Conservation (phyloP, 2,113 vertebrate genomes). For the Poicephalus gulielmi region DNA sequence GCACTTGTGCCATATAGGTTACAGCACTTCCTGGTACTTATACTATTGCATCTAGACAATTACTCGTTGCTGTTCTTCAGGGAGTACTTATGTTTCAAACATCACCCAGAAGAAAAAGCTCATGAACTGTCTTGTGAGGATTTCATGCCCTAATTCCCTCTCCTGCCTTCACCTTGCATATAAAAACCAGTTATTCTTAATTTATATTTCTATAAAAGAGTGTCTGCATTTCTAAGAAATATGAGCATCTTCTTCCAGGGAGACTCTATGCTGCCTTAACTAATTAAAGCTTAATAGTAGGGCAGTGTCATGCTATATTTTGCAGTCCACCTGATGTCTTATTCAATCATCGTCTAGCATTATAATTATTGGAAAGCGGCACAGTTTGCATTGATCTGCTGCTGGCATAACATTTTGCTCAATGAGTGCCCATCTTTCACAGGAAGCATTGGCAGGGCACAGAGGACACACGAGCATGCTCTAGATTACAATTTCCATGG, state of each 20-base stretch:
- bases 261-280: not conserved
- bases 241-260: not conserved
- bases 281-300: constrained; percentile 35
- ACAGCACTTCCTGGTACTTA: not conserved
- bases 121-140: not conserved
- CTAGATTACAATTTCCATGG: not conserved
- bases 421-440: not conserved
- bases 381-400: not conserved
- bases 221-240: constrained; percentile 34
- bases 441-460: not conserved
- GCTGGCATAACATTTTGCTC: not conserved
- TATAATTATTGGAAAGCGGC: not conserved
- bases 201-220: constrained; percentile 7
- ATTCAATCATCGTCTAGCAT: not conserved
- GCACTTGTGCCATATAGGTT: not conserved
- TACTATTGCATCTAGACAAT: not conserved
- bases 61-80: not conserved
- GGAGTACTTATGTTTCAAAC: not conserved
- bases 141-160: not conserved
- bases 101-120: not conserved
- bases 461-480: not conserved
- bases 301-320: not conserved
- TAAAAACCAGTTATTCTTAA: not conserved
- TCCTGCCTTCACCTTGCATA: not conserved
- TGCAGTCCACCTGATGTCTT: not conserved